A percentile compares a stretch with the other conserved stretches of the same genome.
phyloP scores from a whole-genome alignment of 23 tunicate species.

The Clavelina lepadiformis region DNA sequence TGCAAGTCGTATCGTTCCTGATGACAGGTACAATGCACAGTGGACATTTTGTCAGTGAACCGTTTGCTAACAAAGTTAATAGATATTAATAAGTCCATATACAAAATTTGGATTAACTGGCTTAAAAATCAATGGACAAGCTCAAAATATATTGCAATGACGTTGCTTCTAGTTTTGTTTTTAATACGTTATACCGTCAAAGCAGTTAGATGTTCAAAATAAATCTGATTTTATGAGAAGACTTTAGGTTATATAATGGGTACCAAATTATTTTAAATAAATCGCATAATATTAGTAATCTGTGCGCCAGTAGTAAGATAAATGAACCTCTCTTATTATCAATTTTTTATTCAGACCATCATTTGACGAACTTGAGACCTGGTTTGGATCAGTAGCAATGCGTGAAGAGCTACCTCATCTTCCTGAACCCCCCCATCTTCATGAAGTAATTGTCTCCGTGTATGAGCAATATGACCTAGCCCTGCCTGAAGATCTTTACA shows the following conservation, averaged over 20 bases:
- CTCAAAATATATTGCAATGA: too few species aligned
- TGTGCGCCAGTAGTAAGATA: too few species aligned
- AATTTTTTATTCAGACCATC: conserved; percentile 68
- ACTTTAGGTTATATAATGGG: background rate
- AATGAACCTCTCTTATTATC: too few species aligned
- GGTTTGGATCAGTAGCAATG: conserved; percentile 33
- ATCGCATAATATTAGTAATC: too few species aligned
- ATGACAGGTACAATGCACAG: conserved; percentile 64
- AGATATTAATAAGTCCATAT: too few species aligned
- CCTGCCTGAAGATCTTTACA: conserved; percentile 11
- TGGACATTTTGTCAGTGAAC: too few species aligned
- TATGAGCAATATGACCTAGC: conserved; percentile 15
- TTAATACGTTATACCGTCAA: too few species aligned
- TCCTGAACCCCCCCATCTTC: conserved; percentile 51
- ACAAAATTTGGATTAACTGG: too few species aligned
- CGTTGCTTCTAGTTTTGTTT: too few species aligned
- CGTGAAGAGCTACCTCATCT: conserved; percentile 22
- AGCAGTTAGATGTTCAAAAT: background rate
- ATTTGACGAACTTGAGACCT: conserved; percentile 28
- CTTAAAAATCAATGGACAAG: too few species aligned
- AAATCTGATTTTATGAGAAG: background rate
- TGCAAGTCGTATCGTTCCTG: conserved; percentile 35
- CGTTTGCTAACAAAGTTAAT: too few species aligned
- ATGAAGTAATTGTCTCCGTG: conserved; percentile 12
- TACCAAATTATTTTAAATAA: too few species aligned